Conservation (phyloP, 1,140 invertebrate species). For the Callitettix versicolor region DNA sequence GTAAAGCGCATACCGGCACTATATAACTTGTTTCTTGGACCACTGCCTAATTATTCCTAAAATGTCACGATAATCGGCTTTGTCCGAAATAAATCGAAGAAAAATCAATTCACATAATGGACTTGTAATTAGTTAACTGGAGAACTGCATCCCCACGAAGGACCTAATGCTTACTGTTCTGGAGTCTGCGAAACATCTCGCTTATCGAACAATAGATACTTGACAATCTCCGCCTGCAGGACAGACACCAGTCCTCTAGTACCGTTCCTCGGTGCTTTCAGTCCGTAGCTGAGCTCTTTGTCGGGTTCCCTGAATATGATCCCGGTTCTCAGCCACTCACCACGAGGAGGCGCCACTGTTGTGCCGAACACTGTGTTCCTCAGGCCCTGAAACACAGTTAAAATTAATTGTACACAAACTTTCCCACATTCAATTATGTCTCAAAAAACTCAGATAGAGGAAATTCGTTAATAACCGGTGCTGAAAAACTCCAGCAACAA, state of each 20-base stretch:
- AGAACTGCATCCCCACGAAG: no score
- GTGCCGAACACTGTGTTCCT: slow-evolving; percentile 46
- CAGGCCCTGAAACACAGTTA: slow-evolving; percentile 36
- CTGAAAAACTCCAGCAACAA: no score
- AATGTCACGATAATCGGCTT: no score
- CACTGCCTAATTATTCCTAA: no score
- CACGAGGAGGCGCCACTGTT: slow-evolving; percentile 43
- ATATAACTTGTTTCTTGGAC: no score
- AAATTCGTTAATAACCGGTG: not conserved
- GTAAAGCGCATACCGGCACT: no score
- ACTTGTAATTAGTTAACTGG: no score
- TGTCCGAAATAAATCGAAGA: no score
- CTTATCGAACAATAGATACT: slow-evolving; percentile 54
- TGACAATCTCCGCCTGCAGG: slow-evolving; percentile 54
- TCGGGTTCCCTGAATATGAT: slow-evolving; percentile 44
- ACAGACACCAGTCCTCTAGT: slow-evolving; percentile 51
- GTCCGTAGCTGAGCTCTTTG: slow-evolving; percentile 44
- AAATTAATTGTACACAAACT: not conserved
- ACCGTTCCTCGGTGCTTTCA: slow-evolving; percentile 47
- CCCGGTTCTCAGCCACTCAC: slow-evolving; percentile 51
- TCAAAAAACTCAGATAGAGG: no score
- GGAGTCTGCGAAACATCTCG: slow-evolving; percentile 37
- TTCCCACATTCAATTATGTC: no score
- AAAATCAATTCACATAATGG: no score
- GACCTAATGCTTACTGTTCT: slow-evolving; percentile 38